phyloP scores from a whole-genome alignment of 2,888 invertebrate species.

The Lasius platythorax region DNA sequence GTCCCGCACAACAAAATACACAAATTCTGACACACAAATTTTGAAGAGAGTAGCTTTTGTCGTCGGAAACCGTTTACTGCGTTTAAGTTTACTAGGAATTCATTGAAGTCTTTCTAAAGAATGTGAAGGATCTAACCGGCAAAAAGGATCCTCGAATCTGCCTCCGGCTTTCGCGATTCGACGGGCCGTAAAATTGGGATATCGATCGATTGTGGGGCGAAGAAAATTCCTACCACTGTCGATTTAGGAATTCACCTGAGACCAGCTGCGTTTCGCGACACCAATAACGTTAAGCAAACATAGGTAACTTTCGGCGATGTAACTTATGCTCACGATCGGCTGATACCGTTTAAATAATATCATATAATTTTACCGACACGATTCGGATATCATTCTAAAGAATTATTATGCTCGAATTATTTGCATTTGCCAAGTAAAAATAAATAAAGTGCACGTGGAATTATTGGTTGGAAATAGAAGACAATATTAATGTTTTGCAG shows the following conservation, averaged over 20 bases:
- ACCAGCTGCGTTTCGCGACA: constrained; percentile 59
- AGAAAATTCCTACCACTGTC: constrained; percentile 46
- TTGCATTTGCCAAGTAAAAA: not conserved
- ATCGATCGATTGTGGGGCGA: constrained; percentile 63
- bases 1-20: not conserved
- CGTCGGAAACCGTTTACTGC: constrained; percentile 34
- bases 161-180: constrained; percentile 59
- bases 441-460: not conserved
- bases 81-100: constrained; percentile 47
- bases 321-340: constrained; percentile 25
- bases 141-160: constrained; percentile 50
- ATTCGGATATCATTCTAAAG: not conserved
- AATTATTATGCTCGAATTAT: constrained; percentile 24
- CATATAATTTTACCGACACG: constrained; percentile 2
- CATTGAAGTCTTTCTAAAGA: constrained; percentile 50
- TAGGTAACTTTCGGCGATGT: constrained; percentile 45
- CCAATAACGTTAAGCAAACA: constrained; percentile 66
- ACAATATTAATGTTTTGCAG: not conserved
- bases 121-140: constrained; percentile 47
- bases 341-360: constrained; percentile 39
- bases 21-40: constrained; percentile 21
- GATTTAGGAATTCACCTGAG: constrained; percentile 48
- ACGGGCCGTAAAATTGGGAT: constrained; percentile 72
- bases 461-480: not conserved
- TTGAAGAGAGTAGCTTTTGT: constrained; percentile 15